A percentile compares a stretch with the other conserved stretches of the same genome.
Conservation (phyloP, 35 echinoderm and acorn worm genomes). For the Nesometra sesokonis region DNA sequence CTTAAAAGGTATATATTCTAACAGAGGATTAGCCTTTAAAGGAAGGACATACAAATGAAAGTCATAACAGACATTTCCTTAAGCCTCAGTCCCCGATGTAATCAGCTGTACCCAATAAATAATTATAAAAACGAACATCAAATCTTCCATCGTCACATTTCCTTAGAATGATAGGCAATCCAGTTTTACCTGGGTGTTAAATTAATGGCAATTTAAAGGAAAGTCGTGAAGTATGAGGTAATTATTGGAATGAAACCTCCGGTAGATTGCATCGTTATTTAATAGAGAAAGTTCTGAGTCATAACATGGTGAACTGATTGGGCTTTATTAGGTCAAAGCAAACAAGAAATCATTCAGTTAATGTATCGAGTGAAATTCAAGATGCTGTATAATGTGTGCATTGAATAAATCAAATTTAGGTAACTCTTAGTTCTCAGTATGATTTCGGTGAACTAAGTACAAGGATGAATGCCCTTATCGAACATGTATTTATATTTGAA, state of each 20-base stretch:
- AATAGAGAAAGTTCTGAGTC: background rate
- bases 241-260: background rate
- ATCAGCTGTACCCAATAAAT: background rate
- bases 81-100: background rate
- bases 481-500: no score
- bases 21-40: background rate
- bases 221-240: background rate
- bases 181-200: background rate
- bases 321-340: background rate
- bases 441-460: no score
- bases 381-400: no score
- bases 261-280: background rate
- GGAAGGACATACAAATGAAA: background rate
- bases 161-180: background rate
- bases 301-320: background rate
- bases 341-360: background rate
- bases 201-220: background rate
- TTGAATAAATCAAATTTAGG: no score
- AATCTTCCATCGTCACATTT: background rate
- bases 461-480: no score
- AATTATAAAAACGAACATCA: background rate
- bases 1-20: background rate
- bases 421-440: no score
- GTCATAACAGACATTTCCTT: background rate
- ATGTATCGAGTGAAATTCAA: no score